phyloP scores from a whole-genome alignment of 2,797 vertebrate species.

The Spinus pinus region DNA sequence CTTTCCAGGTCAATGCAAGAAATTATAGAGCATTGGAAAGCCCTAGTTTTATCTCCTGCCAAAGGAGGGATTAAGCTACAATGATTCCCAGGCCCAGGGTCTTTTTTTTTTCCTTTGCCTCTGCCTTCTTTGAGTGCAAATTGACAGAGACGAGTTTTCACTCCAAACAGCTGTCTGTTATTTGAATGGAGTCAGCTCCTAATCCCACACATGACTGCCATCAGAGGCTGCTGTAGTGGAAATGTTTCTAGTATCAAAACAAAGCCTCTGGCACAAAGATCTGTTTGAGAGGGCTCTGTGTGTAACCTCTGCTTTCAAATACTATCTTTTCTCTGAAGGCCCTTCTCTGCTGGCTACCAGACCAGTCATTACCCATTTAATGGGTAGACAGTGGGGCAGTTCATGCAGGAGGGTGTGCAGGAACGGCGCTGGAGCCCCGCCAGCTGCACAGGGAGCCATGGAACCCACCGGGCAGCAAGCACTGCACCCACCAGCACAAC shows the following conservation, averaged over 20 bases:
- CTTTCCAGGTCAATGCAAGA: constrained; percentile 73
- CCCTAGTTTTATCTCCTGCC: constrained; percentile 72
- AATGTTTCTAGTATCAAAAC: constrained; percentile 69
- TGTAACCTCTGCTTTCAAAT: constrained; percentile 60
- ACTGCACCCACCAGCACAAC: background rate
- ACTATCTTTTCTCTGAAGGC: constrained; percentile 45
- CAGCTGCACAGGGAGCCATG: background rate
- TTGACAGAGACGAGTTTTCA: constrained; percentile 66
- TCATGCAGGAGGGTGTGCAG: background rate
- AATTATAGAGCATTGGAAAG: constrained; percentile 67
- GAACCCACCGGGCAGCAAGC: background rate
- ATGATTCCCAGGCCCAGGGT: constrained; percentile 68
- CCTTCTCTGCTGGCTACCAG: constrained; percentile 42
- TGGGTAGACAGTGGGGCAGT: background rate
- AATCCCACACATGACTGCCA: constrained; percentile 69
- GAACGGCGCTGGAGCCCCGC: background rate
- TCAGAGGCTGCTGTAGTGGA: constrained; percentile 68
- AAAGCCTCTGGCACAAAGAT: constrained; percentile 68
- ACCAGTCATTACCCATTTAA: constrained; percentile 60
- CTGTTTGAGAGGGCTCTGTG: constrained; percentile 52
- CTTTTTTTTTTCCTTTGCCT: constrained; percentile 21
- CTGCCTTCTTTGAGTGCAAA: constrained; percentile 66
- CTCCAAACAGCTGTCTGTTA: constrained; percentile 75
- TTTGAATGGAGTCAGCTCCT: constrained; percentile 73
- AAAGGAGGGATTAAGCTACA: constrained; percentile 70